These are phyloP conservation scores for Mactromeris polynyma DNA, from an alignment of 2,888 invertebrate species.

Conservation along the genomic window DNA sequence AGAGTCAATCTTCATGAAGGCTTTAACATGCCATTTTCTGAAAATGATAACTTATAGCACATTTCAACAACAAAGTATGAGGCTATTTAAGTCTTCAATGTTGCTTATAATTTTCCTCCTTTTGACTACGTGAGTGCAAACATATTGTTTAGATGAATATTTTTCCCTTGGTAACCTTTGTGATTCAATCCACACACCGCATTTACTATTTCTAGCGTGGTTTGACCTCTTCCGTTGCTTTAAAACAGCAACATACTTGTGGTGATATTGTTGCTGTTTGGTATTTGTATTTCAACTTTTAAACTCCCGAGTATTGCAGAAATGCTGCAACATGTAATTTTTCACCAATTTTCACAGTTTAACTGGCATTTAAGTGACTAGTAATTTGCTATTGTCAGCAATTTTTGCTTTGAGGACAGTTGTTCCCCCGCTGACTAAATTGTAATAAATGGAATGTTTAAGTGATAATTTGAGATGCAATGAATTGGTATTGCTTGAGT, in stretches of 20 bases:
- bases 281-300: conserved; percentile 4
- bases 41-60: no score
- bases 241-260: background rate
- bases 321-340: background rate
- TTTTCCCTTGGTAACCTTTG: no score
- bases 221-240: background rate
- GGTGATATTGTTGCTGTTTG: background rate
- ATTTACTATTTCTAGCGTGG: background rate
- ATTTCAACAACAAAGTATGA: no score
- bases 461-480: background rate
- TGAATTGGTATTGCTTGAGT: no score
- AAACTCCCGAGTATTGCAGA: background rate
- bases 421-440: background rate
- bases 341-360: background rate
- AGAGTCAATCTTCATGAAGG: no score
- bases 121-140: background rate
- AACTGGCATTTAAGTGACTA: background rate
- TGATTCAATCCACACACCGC: no score
- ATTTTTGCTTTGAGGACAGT: background rate
- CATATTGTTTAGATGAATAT: no score
- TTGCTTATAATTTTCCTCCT: no score
- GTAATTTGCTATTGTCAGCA: background rate
- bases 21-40: no score
- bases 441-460: background rate
- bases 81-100: no score